phyloP scores from a whole-genome alignment of 2,113 vertebrate genomes.

The Cottus gobio region DNA sequence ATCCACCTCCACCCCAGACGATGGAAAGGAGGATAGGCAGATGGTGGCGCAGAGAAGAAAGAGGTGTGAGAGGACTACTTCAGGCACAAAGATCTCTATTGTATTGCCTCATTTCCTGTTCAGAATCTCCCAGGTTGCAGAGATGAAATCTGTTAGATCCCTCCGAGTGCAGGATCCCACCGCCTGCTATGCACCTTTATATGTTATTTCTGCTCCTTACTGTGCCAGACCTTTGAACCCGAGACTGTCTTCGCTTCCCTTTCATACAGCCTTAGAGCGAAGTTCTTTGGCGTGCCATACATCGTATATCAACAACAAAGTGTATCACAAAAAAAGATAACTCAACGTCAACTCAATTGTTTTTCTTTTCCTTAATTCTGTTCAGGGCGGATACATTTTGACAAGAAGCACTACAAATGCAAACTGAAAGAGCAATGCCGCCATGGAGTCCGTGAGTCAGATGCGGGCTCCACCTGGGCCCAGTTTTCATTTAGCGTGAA shows the following conservation, averaged over 20 bases:
- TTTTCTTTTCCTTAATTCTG: neutral
- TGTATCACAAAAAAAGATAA: neutral
- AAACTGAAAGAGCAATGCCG: neutral
- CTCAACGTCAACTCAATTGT: too few relatives aligned
- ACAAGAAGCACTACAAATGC: neutral
- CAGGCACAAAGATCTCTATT: conserved; percentile 66
- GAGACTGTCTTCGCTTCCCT: neutral
- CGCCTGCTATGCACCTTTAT: conserved; percentile 17
- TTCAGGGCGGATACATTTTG: neutral
- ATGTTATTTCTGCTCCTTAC: conserved; percentile 53
- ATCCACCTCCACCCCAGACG: conserved; percentile 50
- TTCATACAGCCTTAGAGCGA: neutral
- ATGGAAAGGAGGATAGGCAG: conserved; percentile 54
- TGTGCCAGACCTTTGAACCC: conserved; percentile 43
- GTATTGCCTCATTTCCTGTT: conserved; percentile 78
- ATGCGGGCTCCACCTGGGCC: neutral
- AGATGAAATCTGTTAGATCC: conserved; percentile 64
- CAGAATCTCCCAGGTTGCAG: conserved; percentile 49
- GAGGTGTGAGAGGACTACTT: conserved; percentile 35
- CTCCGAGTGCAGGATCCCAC: conserved; percentile 17
- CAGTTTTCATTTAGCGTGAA: neutral
- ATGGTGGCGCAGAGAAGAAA: conserved; percentile 29
- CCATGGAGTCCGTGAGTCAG: neutral
- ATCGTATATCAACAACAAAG: neutral
- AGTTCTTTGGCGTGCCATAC: neutral